Evolutionary conservation across 2,113 vertebrate genomes (phyloP).

Genomic region (Synodontis membranacea): DNA sequence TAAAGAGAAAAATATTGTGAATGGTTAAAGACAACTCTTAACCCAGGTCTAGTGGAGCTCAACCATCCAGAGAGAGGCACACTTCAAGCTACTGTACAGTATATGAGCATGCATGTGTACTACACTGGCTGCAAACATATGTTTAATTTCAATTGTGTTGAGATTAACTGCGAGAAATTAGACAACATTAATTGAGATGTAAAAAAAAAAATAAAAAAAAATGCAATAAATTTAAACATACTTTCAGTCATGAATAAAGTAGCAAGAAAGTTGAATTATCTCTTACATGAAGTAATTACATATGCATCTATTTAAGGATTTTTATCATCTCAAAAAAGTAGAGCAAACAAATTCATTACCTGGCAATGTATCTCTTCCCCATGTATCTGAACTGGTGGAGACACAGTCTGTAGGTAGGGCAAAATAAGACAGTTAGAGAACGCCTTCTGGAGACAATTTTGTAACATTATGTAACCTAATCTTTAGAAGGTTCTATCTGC

Average conservation of each 20-base stretch:
- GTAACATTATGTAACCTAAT: not conserved
- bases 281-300: not conserved
- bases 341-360: slow-evolving; percentile 75
- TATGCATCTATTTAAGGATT: not conserved
- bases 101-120: not conserved
- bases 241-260: not conserved
- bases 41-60: not conserved
- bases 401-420: slow-evolving; percentile 80
- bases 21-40: slow-evolving; percentile 23
- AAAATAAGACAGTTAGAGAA: not conserved
- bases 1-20: slow-evolving; percentile 20
- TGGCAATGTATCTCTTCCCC: slow-evolving; percentile 97
- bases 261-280: not conserved
- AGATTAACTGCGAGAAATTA: not conserved
- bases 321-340: not conserved
- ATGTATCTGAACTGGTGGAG: slow-evolving; percentile 99
- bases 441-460: not conserved
- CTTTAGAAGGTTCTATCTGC: not conserved
- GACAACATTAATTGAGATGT: not conserved
- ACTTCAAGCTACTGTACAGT: not conserved
- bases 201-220: not conserved
- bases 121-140: not conserved
- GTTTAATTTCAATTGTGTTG: not conserved
- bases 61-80: not conserved
- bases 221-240: not conserved